Evolutionary conservation across 2,113 vertebrate species (phyloP).

Genomic region (Paracanthobrama guichenoti): DNA sequence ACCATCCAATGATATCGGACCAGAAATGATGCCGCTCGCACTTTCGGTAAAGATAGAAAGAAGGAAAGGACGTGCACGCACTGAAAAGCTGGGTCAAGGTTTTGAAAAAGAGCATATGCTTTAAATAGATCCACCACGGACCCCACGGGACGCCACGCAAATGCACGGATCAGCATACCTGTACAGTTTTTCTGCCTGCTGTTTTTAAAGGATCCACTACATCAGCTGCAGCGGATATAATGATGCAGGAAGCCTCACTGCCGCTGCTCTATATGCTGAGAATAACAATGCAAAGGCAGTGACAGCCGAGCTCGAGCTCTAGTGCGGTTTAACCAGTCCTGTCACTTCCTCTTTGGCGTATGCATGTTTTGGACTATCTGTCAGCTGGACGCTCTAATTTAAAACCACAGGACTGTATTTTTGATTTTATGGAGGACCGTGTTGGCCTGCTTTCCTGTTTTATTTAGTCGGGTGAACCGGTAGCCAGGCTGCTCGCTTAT

Average conservation of each 20-base stretch:
- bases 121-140: slow-evolving; percentile 10
- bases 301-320: neutral
- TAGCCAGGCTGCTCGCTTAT: neutral
- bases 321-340: slow-evolving; percentile 23
- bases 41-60: slow-evolving; percentile 28
- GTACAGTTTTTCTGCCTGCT: neutral
- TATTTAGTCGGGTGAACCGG: neutral
- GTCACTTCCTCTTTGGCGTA: slow-evolving; percentile 22
- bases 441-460: slow-evolving; percentile 4
- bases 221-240: slow-evolving; percentile 2
- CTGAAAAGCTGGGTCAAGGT: slow-evolving; percentile 28
- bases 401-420: neutral
- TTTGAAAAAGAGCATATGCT: slow-evolving; percentile 15
- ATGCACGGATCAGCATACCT: slow-evolving; percentile 15
- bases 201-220: neutral
- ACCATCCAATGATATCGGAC: slow-evolving; percentile 19
- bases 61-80: slow-evolving; percentile 7
- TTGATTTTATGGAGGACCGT: neutral
- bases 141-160: neutral
- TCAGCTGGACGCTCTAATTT: neutral
- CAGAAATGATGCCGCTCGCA: slow-evolving; percentile 29
- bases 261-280: neutral
- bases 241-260: neutral
- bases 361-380: neutral
- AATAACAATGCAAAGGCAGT: neutral